Evolutionary conservation across 2,888 invertebrate species (phyloP), one percentile per base, ranked within the genome.

Genomic region (Ennomos erosarius): DNA sequence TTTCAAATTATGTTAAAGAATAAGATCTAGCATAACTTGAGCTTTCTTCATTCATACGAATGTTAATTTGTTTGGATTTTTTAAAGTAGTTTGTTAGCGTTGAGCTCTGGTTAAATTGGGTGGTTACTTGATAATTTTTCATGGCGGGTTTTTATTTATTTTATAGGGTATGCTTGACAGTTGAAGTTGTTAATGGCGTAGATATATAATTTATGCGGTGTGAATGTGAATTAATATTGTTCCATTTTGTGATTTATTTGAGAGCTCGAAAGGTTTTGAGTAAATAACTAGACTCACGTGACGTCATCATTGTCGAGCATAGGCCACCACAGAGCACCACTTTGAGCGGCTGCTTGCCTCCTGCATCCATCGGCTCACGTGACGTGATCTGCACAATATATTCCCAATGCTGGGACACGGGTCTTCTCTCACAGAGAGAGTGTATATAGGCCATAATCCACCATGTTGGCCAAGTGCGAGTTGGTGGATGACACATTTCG

Each of bases 81-180:
- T 58, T 26, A 12, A 43, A 34, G 48, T 9, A 1, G 13, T 33
- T 47, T 10, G 42, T 43, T 44, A 62, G 16, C 10, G 38, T 8
- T 9, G 43, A 13, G 51, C n/a, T 55, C 55, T 34, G 44, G 37
- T 10, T 56, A 38, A 42, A 57, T 1, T 55, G 62, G 26, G 26
- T 62, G 53, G 10, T 9, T 0, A 10, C 3, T 33, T 33, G 49
- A 52, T 55, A 50, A 72, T 71, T 70, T 72, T 70, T 70, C 65
- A 70, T 69, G 65, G 64, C 55, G 58, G 65, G 64, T 61, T 69
- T 66, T 70, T 67, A 62, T 70, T 26, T 26, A 26, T 26, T 26
- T 71, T 69, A 69, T 70, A 65, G 69, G 64, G 49, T 68, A 56
- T 62, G 57, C 65, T 67, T 58, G 66, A 65, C 57, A 48, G 59